Conservation (phyloP, 2,888 invertebrate genomes). For the Erebia palarica region DNA sequence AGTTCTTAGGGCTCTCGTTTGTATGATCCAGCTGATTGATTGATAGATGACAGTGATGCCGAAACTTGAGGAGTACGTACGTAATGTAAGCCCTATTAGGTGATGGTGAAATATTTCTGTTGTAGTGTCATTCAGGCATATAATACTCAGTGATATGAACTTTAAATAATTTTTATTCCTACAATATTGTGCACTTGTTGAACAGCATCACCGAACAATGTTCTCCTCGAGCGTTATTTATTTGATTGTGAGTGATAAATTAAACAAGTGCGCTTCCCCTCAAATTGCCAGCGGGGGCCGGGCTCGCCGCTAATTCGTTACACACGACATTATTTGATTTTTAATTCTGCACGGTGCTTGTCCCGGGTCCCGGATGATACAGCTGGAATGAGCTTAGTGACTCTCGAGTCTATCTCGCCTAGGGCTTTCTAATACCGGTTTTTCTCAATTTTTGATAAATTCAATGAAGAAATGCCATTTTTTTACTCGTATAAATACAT, state of each 20-base stretch:
- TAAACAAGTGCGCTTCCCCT: conserved; percentile 37
- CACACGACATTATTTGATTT: conserved; percentile 80
- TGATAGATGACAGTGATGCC: no score
- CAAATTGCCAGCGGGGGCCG: background rate
- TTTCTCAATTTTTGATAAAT: no score
- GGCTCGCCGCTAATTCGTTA: conserved; percentile 59
- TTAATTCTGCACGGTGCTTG: conserved; percentile 69
- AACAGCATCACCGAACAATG: background rate
- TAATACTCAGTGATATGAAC: no score
- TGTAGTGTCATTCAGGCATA: background rate
- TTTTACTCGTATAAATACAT: no score
- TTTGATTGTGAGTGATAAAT: conserved; percentile 40
- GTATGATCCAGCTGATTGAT: no score
- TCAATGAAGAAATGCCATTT: no score
- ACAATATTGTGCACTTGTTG: background rate
- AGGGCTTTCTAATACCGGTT: no score
- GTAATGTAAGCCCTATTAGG: no score
- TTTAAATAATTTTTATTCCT: no score
- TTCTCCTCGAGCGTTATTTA: background rate
- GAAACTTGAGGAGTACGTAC: no score
- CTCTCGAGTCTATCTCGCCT: background rate
- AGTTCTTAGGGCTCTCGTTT: no score
- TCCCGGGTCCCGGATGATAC: conserved; percentile 9
- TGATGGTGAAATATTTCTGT: no score
- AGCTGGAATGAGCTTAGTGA: conserved; percentile 5